Evolutionary conservation across 2,113 vertebrate species (phyloP).

Genomic region (Xerus inauris): DNA sequence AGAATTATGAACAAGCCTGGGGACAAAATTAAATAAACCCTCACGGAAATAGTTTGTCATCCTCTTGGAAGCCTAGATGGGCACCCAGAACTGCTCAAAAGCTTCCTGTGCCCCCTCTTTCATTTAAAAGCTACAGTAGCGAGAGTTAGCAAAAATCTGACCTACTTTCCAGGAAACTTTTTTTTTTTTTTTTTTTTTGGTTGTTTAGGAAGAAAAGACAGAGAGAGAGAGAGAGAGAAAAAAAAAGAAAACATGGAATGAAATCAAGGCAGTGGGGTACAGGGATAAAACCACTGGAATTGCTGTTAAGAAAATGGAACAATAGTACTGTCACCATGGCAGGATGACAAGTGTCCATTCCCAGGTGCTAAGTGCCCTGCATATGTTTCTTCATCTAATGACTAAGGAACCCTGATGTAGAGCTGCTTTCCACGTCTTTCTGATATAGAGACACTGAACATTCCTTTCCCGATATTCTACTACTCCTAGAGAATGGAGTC

Average conservation of each 20-base stretch:
- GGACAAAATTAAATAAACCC: constrained; percentile 79
- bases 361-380: background rate
- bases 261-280: background rate
- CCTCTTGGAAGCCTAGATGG: constrained; percentile 63
- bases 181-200: background rate
- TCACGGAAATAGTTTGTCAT: constrained; percentile 80
- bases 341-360: background rate
- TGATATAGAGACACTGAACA: background rate
- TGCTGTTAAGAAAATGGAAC: background rate
- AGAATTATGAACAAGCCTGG: constrained; percentile 74
- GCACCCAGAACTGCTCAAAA: constrained; percentile 65
- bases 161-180: constrained; percentile 74
- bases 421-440: background rate
- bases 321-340: background rate
- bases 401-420: background rate
- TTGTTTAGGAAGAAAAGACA: constrained; percentile 50
- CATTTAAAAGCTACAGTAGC: background rate
- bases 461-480: background rate
- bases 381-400: background rate
- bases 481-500: background rate
- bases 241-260: constrained; percentile 16
- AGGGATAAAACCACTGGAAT: constrained; percentile 25
- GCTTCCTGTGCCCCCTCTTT: constrained; percentile 50
- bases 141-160: constrained; percentile 59
- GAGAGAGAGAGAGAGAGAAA: background rate